phyloP scores from a whole-genome alignment of 2,888 invertebrate species.

The Sarcophaga caerulescens region DNA sequence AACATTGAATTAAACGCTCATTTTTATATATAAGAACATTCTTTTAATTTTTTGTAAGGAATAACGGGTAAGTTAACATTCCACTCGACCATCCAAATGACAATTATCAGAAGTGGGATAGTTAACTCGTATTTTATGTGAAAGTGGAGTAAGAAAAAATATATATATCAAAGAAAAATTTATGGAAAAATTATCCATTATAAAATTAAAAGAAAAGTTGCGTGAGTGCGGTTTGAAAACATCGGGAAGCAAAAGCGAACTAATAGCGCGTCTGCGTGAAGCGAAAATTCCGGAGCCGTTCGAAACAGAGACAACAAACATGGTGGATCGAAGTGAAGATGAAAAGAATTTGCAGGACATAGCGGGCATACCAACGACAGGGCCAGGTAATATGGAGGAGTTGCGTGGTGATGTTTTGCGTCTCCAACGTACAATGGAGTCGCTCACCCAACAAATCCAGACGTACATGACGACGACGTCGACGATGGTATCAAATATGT shows the following conservation, averaged over 20 bases:
- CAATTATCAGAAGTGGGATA: no score
- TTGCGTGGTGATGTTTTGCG: slow-evolving; percentile 27
- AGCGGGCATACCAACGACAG: slow-evolving; percentile 39
- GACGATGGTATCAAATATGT: slow-evolving; percentile 2
- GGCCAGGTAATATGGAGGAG: slow-evolving; percentile 5
- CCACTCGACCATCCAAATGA: no score
- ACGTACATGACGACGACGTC: slow-evolving; percentile 23
- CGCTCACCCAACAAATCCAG: slow-evolving; percentile 13
- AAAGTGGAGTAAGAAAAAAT: no score
- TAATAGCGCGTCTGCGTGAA: slow-evolving; percentile 7
- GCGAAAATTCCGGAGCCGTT: neutral
- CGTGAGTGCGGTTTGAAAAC: slow-evolving; percentile 16
- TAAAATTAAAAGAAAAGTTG: slow-evolving; percentile 23
- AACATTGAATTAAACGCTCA: no score
- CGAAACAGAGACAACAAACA: neutral
- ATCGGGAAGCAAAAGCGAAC: slow-evolving; percentile 23
- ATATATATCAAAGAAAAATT: no score
- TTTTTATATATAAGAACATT: no score
- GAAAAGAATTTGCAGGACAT: neutral
- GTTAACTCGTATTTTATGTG: no score
- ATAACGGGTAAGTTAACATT: no score
- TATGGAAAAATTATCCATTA: slow-evolving; percentile 32
- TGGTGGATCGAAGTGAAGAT: neutral
- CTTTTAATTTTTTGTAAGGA: no score
- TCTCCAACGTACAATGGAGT: slow-evolving; percentile 37